Conservation (phyloP, 2,797 vertebrate species). For the Tiaroga cobitis region DNA sequence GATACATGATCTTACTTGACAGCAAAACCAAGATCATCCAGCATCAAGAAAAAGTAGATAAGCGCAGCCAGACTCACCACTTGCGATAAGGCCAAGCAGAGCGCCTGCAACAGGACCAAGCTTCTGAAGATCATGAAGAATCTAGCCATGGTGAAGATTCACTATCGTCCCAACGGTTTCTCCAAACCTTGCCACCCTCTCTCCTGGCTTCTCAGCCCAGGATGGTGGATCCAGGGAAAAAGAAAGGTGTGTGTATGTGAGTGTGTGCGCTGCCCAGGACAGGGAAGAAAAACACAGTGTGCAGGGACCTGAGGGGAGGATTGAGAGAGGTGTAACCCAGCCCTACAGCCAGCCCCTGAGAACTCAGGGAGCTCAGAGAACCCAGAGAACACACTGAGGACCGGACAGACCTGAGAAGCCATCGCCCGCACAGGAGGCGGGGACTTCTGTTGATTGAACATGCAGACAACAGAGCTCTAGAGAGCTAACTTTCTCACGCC, state of each 20-base stretch:
- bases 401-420: constrained; percentile 51
- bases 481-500: constrained; percentile 16
- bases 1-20: neutral
- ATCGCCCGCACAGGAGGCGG: constrained; percentile 40
- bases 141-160: constrained; percentile 79
- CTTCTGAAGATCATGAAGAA: constrained; percentile 72
- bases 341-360: constrained; percentile 58
- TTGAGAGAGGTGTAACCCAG: constrained; percentile 66
- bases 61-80: constrained; percentile 84
- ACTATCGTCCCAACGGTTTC: constrained; percentile 66
- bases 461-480: neutral
- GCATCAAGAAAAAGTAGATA: constrained; percentile 21
- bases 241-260: constrained; percentile 53
- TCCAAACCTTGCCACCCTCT: constrained; percentile 65
- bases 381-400: constrained; percentile 42
- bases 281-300: constrained; percentile 55
- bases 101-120: constrained; percentile 82
- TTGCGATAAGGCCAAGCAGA: constrained; percentile 89
- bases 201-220: constrained; percentile 56
- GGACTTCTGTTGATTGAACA: constrained; percentile 43
- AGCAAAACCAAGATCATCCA: neutral
- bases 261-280: constrained; percentile 57
- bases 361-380: constrained; percentile 62
- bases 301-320: constrained; percentile 52
- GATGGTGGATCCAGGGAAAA: constrained; percentile 60